Conservation (phyloP, 2,113 vertebrate species). For the Chlorocebus sabaeus region DNA sequence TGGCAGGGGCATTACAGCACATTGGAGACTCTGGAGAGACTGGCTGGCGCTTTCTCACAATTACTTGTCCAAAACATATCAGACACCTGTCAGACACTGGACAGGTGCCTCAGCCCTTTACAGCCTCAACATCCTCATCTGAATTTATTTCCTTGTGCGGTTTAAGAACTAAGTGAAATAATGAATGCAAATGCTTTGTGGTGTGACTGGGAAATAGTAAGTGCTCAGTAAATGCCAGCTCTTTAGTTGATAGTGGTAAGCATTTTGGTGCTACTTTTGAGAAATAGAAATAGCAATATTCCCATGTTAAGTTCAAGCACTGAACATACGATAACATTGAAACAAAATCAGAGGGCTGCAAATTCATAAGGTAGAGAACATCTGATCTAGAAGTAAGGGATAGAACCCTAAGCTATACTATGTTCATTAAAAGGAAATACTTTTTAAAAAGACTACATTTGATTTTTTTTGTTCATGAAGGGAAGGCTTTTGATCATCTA, state of each 20-base stretch:
- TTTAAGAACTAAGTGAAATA: background rate
- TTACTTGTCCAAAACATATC: background rate
- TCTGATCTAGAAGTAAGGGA: background rate
- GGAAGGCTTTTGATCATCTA: background rate
- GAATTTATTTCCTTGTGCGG: background rate
- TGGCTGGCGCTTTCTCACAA: background rate
- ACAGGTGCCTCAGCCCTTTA: background rate
- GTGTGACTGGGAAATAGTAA: background rate
- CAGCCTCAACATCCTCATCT: background rate
- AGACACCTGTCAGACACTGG: background rate
- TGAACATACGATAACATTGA: background rate
- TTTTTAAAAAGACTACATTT: background rate
- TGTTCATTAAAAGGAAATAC: background rate
- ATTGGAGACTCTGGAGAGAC: background rate
- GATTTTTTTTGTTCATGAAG: background rate
- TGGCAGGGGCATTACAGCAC: background rate
- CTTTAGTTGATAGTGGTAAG: background rate
- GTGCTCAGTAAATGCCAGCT: background rate
- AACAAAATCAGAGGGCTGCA: background rate
- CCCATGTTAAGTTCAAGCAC: background rate
- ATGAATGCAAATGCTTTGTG: background rate
- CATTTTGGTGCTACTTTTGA: background rate
- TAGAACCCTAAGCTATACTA: background rate
- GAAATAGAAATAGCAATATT: background rate
- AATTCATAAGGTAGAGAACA: slow-evolving; percentile 11